Evolutionary conservation across 2,113 vertebrate genomes (phyloP), one percentile per base, ranked within the genome.

Genomic region (Dissostichus mawsoni): DNA sequence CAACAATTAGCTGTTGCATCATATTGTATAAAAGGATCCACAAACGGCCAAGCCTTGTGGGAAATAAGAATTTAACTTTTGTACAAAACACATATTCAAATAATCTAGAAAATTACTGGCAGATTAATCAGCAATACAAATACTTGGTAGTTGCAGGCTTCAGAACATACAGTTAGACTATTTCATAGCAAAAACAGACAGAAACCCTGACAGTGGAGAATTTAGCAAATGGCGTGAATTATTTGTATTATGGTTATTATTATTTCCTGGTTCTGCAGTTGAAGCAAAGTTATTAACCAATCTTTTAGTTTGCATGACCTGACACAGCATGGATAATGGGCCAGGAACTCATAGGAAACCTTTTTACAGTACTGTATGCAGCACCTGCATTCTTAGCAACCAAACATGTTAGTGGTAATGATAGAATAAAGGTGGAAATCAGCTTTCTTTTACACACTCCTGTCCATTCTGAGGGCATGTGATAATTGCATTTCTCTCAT

Each of bases 401-500:
- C 14, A 73, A 58, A 70, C 41, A 80, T 69, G 81, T 57, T 58
- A 70, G 63, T 48, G 44, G 56, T 73, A 69, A 81, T 44, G 58
- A 45, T 9, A n/a, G 20, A 8, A 69, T 64, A 56, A n/a, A 8
- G 4, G 48, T 8, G 57, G 56, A 7, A 70, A 78, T 87, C 64
- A 64, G 70, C 33, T 50, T 55, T 85, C 55, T 53, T 70, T 25
- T 51, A 53, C 56, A 17, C 56, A 14, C 57, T 56, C 13, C 48
- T 47, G 47, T 53, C 58, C 63, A 69, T 52, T 76, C 74, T 80
- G 69, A 56, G 80, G 23, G 74, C 68, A 73, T 58, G 72, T 55
- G 47, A 86, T 90, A 74, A 86, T 90, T 92, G 82, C 67, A 82
- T 78, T 86, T 95, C 95, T 96, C 94, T 94, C 93, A 93, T 96